Evolutionary conservation across 2,797 vertebrate genomes (phyloP).

Genomic region (Kryptolebias ocellatus): DNA sequence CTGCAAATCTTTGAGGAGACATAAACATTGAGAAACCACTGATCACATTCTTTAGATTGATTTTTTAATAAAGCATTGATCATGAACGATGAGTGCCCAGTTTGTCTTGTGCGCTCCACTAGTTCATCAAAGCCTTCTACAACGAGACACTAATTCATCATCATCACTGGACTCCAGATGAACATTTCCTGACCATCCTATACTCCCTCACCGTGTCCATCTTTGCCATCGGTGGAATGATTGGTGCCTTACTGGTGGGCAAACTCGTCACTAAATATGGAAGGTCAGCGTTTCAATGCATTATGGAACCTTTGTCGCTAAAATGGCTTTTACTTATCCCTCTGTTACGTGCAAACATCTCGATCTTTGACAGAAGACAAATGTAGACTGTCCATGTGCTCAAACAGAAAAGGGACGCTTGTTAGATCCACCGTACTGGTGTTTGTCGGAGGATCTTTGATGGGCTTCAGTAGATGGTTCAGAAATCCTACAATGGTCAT

Average conservation of each 20-base stretch:
- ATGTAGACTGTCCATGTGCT: conserved; percentile 12
- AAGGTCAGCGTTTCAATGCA: conserved; percentile 77
- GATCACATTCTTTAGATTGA: no score
- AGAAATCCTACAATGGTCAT: conserved; percentile 87
- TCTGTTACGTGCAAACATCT: not conserved
- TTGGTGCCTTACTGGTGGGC: conserved; percentile 86
- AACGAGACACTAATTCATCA: conserved; percentile 81
- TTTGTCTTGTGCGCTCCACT: conserved; percentile 1
- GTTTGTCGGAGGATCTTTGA: conserved; percentile 83
- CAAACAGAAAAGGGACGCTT: conserved; percentile 86
- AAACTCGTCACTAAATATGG: conserved; percentile 85
- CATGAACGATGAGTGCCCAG: no score
- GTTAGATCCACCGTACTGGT: conserved; percentile 84
- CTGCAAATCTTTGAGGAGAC: not conserved
- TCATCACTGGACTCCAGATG: conserved; percentile 66
- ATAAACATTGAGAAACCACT: no score
- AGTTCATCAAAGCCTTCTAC: conserved; percentile 93
- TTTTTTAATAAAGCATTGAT: no score
- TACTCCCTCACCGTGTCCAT: conserved; percentile 90
- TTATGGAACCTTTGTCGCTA: not conserved
- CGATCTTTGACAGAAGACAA: not conserved
- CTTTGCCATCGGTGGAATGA: conserved; percentile 89
- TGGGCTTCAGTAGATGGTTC: conserved; percentile 86
- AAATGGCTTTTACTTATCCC: not conserved
- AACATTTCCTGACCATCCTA: conserved; percentile 78